phyloP scores from a whole-genome alignment of 2,797 vertebrate species.

The Hephaestus fuliginosus region DNA sequence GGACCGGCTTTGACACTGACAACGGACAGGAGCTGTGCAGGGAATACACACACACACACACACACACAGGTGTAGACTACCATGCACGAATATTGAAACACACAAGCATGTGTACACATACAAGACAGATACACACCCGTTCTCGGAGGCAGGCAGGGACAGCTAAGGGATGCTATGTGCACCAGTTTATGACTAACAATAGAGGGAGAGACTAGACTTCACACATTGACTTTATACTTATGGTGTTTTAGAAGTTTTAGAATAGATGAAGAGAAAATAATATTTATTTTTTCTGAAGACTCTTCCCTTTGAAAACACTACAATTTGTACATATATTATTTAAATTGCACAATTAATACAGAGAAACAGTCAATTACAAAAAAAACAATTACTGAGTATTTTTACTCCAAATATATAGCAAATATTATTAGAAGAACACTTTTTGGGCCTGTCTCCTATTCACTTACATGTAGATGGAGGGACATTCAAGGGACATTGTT shows the following conservation, averaged over 20 bases:
- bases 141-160: constrained; percentile 45
- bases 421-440: not conserved
- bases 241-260: not conserved
- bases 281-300: not conserved
- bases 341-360: not conserved
- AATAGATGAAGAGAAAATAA: too few relatives aligned
- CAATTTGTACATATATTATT: not conserved
- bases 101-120: constrained; percentile 38
- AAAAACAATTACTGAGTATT: not conserved
- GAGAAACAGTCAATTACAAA: not conserved
- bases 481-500: not conserved
- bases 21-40: constrained; percentile 74
- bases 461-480: not conserved
- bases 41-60: constrained; percentile 66
- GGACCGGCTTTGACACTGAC: constrained; percentile 79
- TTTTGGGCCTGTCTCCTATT: not conserved
- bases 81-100: constrained; percentile 42
- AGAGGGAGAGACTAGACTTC: constrained; percentile 27
- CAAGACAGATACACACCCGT: constrained; percentile 53
- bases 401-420: not conserved
- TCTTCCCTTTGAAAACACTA: not conserved
- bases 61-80: constrained; percentile 47
- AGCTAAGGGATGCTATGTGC: constrained; percentile 43
- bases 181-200: constrained; percentile 40
- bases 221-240: constrained; percentile 17